These are phyloP conservation scores for Tryphoninae sp. DNA, from an alignment of 2,888 invertebrate species.

Conservation along the genomic window DNA sequence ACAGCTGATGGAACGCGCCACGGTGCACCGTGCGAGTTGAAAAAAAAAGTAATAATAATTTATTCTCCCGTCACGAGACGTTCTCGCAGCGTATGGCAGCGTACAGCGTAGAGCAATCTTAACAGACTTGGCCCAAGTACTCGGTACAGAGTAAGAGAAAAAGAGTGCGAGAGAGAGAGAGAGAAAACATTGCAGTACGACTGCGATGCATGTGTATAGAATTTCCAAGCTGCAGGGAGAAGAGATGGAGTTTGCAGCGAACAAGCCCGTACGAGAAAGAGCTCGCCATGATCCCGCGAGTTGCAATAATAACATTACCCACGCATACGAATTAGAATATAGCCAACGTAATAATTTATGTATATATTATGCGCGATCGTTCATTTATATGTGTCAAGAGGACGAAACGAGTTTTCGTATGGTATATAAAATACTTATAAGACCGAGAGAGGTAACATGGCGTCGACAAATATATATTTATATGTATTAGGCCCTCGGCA, in stretches of 20 bases:
- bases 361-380: conserved; percentile 71
- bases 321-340: conserved; percentile 74
- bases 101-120: conserved; percentile 28
- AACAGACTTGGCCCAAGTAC: conserved; percentile 9
- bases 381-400: conserved; percentile 73
- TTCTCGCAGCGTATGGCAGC: conserved; percentile 46
- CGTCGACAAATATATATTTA: conserved; percentile 14
- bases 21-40: conserved; percentile 29
- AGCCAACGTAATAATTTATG: conserved; percentile 73
- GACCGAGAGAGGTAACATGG: conserved; percentile 20
- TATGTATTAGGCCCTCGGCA: neutral
- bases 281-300: conserved; percentile 50
- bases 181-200: conserved; percentile 27
- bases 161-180: conserved; percentile 17
- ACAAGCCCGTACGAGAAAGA: conserved; percentile 3
- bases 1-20: conserved; percentile 28
- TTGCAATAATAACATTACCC: conserved; percentile 73
- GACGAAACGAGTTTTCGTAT: conserved; percentile 64
- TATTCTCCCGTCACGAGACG: conserved; percentile 51
- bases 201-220: conserved; percentile 9
- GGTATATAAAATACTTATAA: conserved; percentile 43
- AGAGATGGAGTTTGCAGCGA: conserved; percentile 14
- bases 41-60: conserved; percentile 58
- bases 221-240: conserved; percentile 21
- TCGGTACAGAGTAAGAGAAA: conserved; percentile 6